Base-by-base conservation (phyloP, 2,113 vertebrate genomes). In the Leucoraja erinaceus region DNA sequence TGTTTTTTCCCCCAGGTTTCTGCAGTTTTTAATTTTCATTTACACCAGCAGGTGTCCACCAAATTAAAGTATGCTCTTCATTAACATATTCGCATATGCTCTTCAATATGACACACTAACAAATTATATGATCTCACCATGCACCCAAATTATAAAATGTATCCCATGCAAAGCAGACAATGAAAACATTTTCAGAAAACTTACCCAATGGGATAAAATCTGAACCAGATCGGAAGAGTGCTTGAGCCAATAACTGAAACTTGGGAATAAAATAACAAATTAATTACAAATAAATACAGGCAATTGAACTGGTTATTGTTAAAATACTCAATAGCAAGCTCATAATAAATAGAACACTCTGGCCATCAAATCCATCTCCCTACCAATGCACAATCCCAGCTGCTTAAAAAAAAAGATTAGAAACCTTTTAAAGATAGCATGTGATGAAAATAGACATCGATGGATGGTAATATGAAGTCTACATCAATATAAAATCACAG, bases 181-280 rank as follows among this genome's bases (percentile, higher is more conserved):
- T 72, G 5, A 20, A 91, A 91, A 38, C 7, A 11, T 70, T 70
- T 25, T 91, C 47, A 11, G 70, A 93, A 91, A 93, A 95, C 97
- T 97, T 96, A 99, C 99, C 99, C 38, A 99, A 96, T 93, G 98
- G 97, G 94, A 98, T 98, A 96, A 99, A 99, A 95, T 99, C 98
- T 0, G 98, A 98, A 95, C 97, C 97, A 94, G 98, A 98, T 95
- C 98, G 99, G 96, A 99, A 99, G 74, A 99, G 97, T 2, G 99
- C 98, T 10, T 98, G 99, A 93, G 99, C 98, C 93, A 99, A 97
- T 61, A 99, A 98, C 95, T 99, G 99, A 95, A 99, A 99, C 99
- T 99, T 95, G 92, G 94, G 66, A 93, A 94, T 56, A 94, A 94
- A 90, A 94, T 86, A 93, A 93, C 16, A 93, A 94, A 77, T 77